A percentile compares a stretch with the other conserved stretches of the same genome.
Evolutionary conservation across 1,140 invertebrate species (phyloP).

Genomic region (Drosophila asahinai): DNA sequence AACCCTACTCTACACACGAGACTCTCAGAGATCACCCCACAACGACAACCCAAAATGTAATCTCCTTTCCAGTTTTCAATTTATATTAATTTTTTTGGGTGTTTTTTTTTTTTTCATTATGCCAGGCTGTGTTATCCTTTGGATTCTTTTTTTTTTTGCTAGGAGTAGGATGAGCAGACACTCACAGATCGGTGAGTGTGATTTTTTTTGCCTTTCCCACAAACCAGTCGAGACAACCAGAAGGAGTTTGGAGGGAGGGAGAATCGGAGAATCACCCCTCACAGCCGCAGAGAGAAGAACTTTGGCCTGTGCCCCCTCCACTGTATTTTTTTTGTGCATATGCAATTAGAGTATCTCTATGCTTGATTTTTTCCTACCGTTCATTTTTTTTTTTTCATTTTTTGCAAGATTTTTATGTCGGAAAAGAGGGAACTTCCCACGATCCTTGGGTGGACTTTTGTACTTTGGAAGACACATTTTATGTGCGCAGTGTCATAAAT

Average conservation of each 20-base stretch:
- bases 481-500: constrained; percentile 70
- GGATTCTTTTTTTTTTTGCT: not conserved
- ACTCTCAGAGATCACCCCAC: constrained; percentile 1
- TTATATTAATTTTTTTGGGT: constrained; percentile 38
- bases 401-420: constrained; percentile 33
- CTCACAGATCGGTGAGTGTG: constrained; percentile 40
- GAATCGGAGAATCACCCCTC: constrained; percentile 27
- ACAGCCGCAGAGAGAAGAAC: constrained; percentile 24
- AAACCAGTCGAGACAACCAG: constrained; percentile 36
- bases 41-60: constrained; percentile 24
- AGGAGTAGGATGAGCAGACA: not conserved
- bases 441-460: constrained; percentile 76
- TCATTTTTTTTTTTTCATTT: constrained; percentile 11
- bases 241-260: constrained; percentile 5
- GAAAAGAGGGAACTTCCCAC: constrained; percentile 70
- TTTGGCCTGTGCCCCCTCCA: constrained; percentile 31
- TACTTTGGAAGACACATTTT: constrained; percentile 62
- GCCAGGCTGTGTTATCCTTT: constrained; percentile 35
- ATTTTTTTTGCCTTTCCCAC: constrained; percentile 48
- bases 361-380: constrained; percentile 35
- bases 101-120: constrained; percentile 22
- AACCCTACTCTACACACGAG: not conserved
- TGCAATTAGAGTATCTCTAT: constrained; percentile 58
- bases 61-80: constrained; percentile 50
- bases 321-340: constrained; percentile 12